phyloP scores from a whole-genome alignment of 2,113 vertebrate species.

The Callionymus lyra region DNA sequence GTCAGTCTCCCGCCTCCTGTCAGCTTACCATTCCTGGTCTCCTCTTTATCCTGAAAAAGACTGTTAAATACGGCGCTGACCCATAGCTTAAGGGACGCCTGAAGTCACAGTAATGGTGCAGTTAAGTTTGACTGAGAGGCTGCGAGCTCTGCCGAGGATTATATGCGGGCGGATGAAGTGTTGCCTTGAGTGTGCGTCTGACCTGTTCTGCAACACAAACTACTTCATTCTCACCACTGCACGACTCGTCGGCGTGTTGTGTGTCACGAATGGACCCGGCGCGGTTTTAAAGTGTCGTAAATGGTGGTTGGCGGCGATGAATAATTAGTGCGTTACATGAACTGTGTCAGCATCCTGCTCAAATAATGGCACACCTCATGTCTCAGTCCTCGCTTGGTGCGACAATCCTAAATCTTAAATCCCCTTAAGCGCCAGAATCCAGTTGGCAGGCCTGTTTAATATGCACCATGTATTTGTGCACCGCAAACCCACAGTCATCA shows the following conservation, averaged over 20 bases:
- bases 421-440: conserved; percentile 28
- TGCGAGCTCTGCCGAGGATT: conserved; percentile 13
- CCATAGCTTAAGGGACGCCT: conserved; percentile 31
- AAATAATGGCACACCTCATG: conserved; percentile 32
- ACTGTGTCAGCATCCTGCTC: conserved; percentile 20
- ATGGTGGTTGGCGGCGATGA: conserved; percentile 24
- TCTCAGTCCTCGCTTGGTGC: conserved; percentile 36
- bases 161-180: conserved; percentile 5
- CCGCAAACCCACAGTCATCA: conserved; percentile 6
- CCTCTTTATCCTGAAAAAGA: conserved; percentile 19
- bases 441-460: conserved; percentile 46
- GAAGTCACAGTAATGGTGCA: conserved; percentile 15
- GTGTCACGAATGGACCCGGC: background rate
- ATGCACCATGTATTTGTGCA: conserved; percentile 40
- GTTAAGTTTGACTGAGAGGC: conserved; percentile 24
- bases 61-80: conserved; percentile 25
- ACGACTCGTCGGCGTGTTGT: too few species aligned
- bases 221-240: too few species aligned
- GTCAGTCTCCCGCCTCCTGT: conserved; percentile 25
- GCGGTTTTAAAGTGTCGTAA: conserved; percentile 3
- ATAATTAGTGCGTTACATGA: conserved; percentile 19
- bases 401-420: conserved; percentile 51
- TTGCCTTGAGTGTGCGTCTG: conserved; percentile 5
- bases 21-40: conserved; percentile 27
- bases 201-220: too few species aligned